Base-by-base conservation (phyloP, 2,113 vertebrate genomes). In the Poecilia latipinna region DNA sequence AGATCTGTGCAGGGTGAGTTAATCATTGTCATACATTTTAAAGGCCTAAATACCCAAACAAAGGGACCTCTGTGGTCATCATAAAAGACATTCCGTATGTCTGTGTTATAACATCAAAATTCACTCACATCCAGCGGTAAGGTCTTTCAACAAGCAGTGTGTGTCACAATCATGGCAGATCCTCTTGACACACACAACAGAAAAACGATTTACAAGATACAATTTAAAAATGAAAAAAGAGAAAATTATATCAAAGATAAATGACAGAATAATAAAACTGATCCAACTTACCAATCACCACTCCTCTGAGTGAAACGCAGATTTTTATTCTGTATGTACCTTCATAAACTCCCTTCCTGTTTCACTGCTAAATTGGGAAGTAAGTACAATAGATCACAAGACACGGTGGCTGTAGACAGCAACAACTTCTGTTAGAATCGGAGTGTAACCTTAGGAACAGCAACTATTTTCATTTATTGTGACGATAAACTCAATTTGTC, bases 31-130 rank as follows among this genome's bases (percentile, higher is more conserved):
- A 77, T 57, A 70, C 70, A 83, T 79, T 77, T 35, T 57, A 71
- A 64, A 83, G 77, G 4, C 12, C 29, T 54, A 66, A 66, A 82
- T 77, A 72, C 77, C 81, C 86, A 84, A 80, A 88, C 85, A 90
- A 82, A 86, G 62, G 76, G 74, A 68, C 62, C 85, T 82, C 84
- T 86, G 79, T 90, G 54, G 31, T 8, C 1, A 26, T 70, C 72
- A 83, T 84, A 85, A 63, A 81, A 84, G 70, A 75, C 65, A 48
- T 72, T 54, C 26, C 66, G 68, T 7, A 7, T 74, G 28, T 74
- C 60, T 83, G 57, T 79, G 66, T 70, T 76, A 74, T 82, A 75
- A 54, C 7, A 8, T 70, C 63, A 31, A 71, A 19, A 26, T 68
- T 13, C 61, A 75, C 32, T 19, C 42, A 51, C 12, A 33, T 42